Evolutionary conservation across 2,797 vertebrate genomes (phyloP).

Genomic region (Austrolebias charrua): DNA sequence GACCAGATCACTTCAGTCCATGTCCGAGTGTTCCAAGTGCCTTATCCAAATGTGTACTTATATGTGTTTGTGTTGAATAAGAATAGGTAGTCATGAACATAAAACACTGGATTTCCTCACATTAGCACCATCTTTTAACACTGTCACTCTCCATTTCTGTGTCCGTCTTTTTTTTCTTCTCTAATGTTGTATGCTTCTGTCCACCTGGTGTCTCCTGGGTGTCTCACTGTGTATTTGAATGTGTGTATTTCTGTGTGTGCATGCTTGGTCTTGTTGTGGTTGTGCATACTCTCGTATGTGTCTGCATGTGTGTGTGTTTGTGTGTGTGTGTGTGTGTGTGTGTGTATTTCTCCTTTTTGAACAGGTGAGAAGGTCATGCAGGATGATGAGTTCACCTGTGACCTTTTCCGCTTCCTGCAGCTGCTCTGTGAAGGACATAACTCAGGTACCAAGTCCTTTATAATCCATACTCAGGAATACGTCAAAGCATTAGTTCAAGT

Average conservation of each 20-base stretch:
- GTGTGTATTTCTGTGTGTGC: too few species aligned
- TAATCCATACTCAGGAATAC: too few species aligned
- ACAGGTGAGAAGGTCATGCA: constrained; percentile 94
- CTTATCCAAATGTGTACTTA: constrained; percentile 26
- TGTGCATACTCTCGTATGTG: too few species aligned
- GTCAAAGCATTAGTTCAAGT: too few species aligned
- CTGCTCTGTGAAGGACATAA: constrained; percentile 97
- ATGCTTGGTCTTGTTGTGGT: too few species aligned
- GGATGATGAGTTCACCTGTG: constrained; percentile 91
- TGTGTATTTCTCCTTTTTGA: constrained; percentile 64
- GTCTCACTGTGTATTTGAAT: constrained; percentile 45
- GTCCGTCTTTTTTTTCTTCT: constrained; percentile 48
- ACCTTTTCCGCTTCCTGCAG: constrained; percentile 95
- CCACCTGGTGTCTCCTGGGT: constrained; percentile 37
- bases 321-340: too few species aligned
- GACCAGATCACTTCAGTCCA: constrained; percentile 35
- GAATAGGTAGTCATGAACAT: constrained; percentile 20
- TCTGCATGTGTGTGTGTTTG: constrained; percentile 32
- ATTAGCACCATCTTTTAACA: constrained; percentile 50
- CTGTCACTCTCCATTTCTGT: constrained; percentile 59
- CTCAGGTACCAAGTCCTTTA: constrained; percentile 81
- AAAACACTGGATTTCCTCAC: constrained; percentile 29
- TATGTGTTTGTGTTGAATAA: not conserved
- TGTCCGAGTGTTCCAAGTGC: constrained; percentile 40
- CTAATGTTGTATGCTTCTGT: constrained; percentile 47